Conservation (phyloP, 2,888 invertebrate genomes). For the Trichogramma evanescens region DNA sequence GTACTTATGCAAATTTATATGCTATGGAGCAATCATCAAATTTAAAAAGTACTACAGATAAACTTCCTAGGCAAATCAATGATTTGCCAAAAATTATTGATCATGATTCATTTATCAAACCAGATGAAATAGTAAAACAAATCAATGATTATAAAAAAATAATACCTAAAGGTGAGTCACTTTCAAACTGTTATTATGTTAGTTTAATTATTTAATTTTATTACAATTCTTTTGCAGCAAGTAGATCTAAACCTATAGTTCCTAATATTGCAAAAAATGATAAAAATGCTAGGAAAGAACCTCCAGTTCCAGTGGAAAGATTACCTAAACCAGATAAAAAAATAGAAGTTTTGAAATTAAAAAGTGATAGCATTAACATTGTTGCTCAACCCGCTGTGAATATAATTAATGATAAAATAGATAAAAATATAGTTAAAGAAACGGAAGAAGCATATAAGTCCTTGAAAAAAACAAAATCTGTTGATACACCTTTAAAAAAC, state of each 20-base stretch:
- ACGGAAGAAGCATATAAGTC: constrained; percentile 7
- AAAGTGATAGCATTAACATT: constrained; percentile 41
- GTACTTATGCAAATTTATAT: constrained; percentile 82
- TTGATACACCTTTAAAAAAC: neutral
- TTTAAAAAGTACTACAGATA: constrained; percentile 32
- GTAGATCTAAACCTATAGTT: constrained; percentile 20
- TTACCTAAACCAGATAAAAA: constrained; percentile 3
- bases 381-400: constrained; percentile 46
- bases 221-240: constrained; percentile 15
- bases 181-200: neutral
- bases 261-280: constrained; percentile 21
- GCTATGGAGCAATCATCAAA: constrained; percentile 60
- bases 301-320: constrained; percentile 44
- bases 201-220: neutral
- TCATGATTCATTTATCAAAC: constrained; percentile 27
- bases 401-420: constrained; percentile 14
- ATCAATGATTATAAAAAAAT: neutral
- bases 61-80: constrained; percentile 36
- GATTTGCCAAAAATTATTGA: constrained; percentile 35
- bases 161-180: neutral
- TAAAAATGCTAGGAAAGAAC: constrained; percentile 38
- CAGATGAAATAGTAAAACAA: constrained; percentile 16
- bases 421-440: constrained; percentile 12
- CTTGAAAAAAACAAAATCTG: neutral
- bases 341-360: constrained; percentile 25